Evolutionary conservation across 2,113 vertebrate genomes (phyloP), one percentile per base, ranked within the genome.

Genomic region (Sus scrofa): DNA sequence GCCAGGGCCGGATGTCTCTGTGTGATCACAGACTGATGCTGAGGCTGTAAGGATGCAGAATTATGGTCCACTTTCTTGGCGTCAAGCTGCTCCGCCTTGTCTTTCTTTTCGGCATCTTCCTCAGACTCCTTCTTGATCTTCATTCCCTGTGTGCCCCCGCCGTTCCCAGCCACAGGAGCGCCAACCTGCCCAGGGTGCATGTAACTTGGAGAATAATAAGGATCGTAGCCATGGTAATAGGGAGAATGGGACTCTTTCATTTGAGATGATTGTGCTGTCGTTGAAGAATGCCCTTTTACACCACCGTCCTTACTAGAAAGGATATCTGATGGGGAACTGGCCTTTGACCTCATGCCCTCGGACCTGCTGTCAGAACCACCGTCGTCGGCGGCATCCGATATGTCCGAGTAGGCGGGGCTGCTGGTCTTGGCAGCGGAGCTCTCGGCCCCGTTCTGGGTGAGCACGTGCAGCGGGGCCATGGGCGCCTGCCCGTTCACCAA

Each of bases 381-480:
- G 3, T 99, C 99, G 1, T 99, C 99, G 4, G 99, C 99, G 0
- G 99, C 99, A 68, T 99, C 99, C 0, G 99, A 99, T 97, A 99
- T 99, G 98, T 99, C 99, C 0, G 99, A 99, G 94, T 99, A 99
- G 88, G 99, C 99, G 0, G 99, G 99, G 97, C 99, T 99, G 98
- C 99, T 99, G n/a, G 99, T 99, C 98, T 99, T 99, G 68, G 99
- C 63, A 0, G 98, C 98, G 0, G 98, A 79, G 5, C 98, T 98
- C 86, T 99, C 99, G 2, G 98, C 96, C 1, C 99, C 98, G 0
- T 99, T 99, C 93, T 98, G 99, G 52, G 99, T 98, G 97, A 99
- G 94, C 94, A 99, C 98, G 0, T 99, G 99, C 97, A 99, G 97
- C 7, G 99, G 98, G 6, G 96, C 98, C 97, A 99, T 96, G 39